Conservation (phyloP, 2,113 vertebrate genomes). For the Gymnorhina tibicen region DNA sequence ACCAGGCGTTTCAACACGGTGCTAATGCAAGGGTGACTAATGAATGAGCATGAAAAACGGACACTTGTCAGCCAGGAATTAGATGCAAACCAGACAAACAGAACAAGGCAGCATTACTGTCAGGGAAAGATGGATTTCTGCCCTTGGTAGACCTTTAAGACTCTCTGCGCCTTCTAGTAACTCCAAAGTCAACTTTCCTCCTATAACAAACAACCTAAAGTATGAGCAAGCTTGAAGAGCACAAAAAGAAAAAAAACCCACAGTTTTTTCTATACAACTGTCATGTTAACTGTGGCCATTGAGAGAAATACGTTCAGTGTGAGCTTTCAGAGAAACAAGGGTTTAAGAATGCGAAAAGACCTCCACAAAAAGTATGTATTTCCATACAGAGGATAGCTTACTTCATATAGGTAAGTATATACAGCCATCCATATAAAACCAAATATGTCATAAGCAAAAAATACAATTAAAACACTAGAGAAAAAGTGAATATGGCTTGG, state of each 20-base stretch:
- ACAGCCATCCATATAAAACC: neutral
- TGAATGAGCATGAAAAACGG: constrained; percentile 69
- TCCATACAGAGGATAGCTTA: neutral
- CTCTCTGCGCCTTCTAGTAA: constrained; percentile 29
- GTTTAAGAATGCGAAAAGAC: neutral
- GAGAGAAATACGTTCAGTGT: neutral
- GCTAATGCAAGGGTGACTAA: constrained; percentile 64
- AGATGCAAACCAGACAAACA: constrained; percentile 63
- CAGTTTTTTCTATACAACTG: neutral
- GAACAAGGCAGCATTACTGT: constrained; percentile 60
- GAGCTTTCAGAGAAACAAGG: neutral
- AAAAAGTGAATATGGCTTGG: neutral
- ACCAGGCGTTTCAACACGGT: constrained; percentile 34
- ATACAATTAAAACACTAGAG: neutral
- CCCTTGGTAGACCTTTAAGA: constrained; percentile 63
- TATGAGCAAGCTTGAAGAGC: neutral
- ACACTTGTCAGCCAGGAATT: constrained; percentile 67
- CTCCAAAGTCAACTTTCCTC: neutral
- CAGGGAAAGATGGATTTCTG: constrained; percentile 66
- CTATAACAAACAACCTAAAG: constrained; percentile 1
- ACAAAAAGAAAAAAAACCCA: neutral
- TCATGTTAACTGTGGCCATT: neutral
- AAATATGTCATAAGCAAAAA: neutral
- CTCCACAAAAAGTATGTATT: neutral
- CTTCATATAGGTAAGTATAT: neutral